Base-by-base conservation (phyloP, 2,797 vertebrate species). In the Craterocephalus amniculus region DNA sequence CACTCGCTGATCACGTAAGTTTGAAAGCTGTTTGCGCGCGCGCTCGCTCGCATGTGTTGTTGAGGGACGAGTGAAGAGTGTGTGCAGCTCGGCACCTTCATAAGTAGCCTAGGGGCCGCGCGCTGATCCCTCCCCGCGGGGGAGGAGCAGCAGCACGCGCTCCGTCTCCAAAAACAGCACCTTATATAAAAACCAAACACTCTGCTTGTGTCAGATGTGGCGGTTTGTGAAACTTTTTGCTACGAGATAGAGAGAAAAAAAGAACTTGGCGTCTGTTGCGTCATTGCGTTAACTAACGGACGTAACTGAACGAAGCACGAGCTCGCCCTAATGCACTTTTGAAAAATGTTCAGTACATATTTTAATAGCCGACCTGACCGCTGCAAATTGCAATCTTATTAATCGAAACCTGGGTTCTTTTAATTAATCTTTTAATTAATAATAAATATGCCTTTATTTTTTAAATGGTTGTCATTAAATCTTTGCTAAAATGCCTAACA, bases 151-250 rank as follows among this genome's bases (percentile, higher is more conserved):
- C 45, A 34, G 61, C 0, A 26, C 12, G 48, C 64, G 1, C 0
- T 3, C 20, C 6, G 31, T 38, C 52, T 77, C 81, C 45, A 57
- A 90, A 87, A 88, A 84, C 77, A 24, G 86, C 4, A 12, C 22
- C 3, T 5, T 81, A 49, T 49, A 49, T 91, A 87, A 89, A 88
- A 83, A 86, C 13, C 24, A 13, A 67, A 59, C 0, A 3, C 1
- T 36, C 5, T 1, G 60, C 7, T 2, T 40, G 31, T 13, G 14
- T 34, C 24, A 1, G 59, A 66, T 49, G 75, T 54, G 74, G 38
- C 29, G 63, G 20, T 70, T 43, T 66, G 51, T 63, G 69, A 74
- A 68, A 87, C 48, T 64, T 51, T 49, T 10, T n/a, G 20, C 22
- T 6, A 45, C n/a, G 6, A 27, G 22, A 68, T 12, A 1, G 22